Base-by-base conservation (phyloP, 2,888 invertebrate genomes). In the Aradus depressus region DNA sequence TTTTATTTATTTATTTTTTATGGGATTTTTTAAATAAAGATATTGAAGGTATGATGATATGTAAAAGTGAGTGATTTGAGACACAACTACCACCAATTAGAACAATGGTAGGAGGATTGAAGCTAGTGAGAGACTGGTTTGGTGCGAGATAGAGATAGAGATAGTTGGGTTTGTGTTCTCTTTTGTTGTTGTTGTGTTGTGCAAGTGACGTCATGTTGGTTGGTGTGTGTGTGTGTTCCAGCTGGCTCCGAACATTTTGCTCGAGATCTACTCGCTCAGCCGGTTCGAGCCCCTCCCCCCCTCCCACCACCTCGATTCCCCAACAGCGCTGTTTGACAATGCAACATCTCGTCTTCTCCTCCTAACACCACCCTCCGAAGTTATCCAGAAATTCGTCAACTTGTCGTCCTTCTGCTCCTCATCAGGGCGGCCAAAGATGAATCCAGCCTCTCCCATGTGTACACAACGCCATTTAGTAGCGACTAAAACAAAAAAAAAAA, bases 201-300 rank as follows among this genome's bases (percentile, higher is more conserved):
- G 42, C 31, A 44, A 43, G 44, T 55, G 44, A 35, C 19, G 37
- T 16, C 6, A 12, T 23, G 26, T 22, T 54, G 50, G 52, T 52
- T 22, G 35, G 37, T 44, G 44, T 28, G 23, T 34, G 21, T 55
- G 43, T 56, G 52, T 56, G 70, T 70, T 72, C 66, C 71, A 81
- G 76, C 84, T 80, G 87, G 86, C 71, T 88, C 86, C 70, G 88
- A 88, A 73, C 84, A 80, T 73, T 87, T 84, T 74, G 86, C 86
- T 73, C 77, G 73, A 69, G 77, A 76, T 67, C n/a, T n/a, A n/a
- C 83, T 80, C 69, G 77, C 77, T 77, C 74, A 76, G 70, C 77
- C 75, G 70, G 75, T 75, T 65, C 77, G 84, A 68, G 81, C 83
- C 68, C 84, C 85, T 69, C 86, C 86, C 62, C 83, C 84, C 67